Evolutionary conservation across 2,797 vertebrate species (phyloP).

Genomic region (Labroides dimidiatus): DNA sequence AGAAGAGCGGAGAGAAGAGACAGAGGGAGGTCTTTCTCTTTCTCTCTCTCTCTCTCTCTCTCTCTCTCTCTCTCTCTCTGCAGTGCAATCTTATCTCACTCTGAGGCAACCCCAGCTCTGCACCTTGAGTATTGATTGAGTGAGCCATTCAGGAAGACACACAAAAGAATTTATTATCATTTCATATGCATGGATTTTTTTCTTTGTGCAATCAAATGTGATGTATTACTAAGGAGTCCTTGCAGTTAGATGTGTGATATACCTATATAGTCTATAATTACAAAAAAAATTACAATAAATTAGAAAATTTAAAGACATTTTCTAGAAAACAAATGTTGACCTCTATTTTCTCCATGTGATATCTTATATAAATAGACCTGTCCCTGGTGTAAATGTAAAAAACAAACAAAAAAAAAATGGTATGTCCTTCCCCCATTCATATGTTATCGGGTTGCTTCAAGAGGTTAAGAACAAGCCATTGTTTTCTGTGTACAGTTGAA

Average conservation of each 20-base stretch:
- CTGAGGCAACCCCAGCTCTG: conserved; percentile 26
- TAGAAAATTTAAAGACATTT: not conserved
- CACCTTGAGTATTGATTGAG: conserved; percentile 16
- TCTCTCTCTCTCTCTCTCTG: conserved; percentile 31
- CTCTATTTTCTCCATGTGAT: not conserved
- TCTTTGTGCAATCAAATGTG: not conserved
- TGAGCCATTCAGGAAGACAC: not conserved
- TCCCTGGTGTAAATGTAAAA: not conserved
- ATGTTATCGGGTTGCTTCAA: no score
- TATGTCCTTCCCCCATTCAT: no score
- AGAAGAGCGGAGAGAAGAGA: conserved; percentile 4
- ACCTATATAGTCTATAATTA: no score
- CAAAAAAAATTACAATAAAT: not conserved
- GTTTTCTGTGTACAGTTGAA: no score
- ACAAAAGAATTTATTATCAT: not conserved
- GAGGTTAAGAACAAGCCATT: no score
- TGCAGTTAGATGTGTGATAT: not conserved
- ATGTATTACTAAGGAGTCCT: not conserved
- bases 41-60: conserved; percentile 27
- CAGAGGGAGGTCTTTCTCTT: conserved; percentile 10
- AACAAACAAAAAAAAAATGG: no score
- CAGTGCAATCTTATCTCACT: conserved; percentile 57
- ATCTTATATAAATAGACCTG: not conserved
- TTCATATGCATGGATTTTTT: not conserved
- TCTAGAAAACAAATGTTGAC: not conserved